Percentiles rank a stretch among this genome's conserved stretches.
These are phyloP conservation scores for Apodemia hepburni DNA, from an alignment of 2,888 invertebrate genomes.

Conservation along the genomic window DNA sequence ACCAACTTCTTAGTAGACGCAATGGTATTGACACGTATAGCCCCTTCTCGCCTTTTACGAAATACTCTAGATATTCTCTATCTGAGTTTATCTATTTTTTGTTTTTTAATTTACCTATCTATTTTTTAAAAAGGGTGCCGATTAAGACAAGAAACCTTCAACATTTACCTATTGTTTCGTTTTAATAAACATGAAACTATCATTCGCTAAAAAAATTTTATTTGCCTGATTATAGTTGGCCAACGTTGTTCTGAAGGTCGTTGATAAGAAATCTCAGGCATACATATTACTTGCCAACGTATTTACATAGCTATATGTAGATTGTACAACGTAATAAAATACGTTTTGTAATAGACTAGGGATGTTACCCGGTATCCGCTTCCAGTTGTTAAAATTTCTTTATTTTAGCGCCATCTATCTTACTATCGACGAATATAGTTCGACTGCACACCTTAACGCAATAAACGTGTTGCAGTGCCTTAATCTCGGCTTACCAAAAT, in stretches of 20 bases:
- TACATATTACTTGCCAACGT: conserved; percentile 41
- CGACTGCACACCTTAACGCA: no score
- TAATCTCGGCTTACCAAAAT: no score
- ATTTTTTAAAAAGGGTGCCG: neutral
- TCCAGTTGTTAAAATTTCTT: neutral
- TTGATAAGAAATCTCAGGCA: conserved; percentile 70
- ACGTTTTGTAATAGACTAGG: neutral
- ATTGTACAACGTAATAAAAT: conserved; percentile 1
- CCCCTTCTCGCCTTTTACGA: no score
- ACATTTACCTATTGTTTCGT: neutral
- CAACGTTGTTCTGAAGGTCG: conserved; percentile 57
- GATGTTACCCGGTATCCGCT: neutral
- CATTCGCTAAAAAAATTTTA: conserved; percentile 27
- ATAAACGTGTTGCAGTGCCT: no score
- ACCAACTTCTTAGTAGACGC: no score
- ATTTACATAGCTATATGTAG: conserved; percentile 1
- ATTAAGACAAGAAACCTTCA: neutral
- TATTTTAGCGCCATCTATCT: neutral
- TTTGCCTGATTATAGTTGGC: conserved; percentile 40
- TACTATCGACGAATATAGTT: neutral
- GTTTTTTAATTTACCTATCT: no score
- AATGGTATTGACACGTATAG: no score
- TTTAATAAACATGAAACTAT: conserved; percentile 22
- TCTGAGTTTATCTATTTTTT: no score
- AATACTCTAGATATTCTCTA: no score